Conservation (phyloP, 1,140 invertebrate species). For the Formica selysi region DNA sequence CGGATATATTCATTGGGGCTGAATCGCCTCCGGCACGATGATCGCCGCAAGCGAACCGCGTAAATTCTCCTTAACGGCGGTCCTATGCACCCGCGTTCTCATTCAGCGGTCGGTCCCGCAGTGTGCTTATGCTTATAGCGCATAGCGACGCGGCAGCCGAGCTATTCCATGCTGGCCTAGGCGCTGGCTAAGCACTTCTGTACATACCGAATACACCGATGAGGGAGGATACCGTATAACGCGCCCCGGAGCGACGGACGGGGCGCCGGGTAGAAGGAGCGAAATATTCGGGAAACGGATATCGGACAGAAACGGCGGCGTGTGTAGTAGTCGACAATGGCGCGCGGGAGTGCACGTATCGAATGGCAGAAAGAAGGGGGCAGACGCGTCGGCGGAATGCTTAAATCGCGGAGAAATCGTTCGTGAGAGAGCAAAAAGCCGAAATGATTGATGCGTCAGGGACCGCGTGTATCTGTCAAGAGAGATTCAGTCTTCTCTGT, state of each 20-base stretch:
- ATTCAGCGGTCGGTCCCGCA: constrained; percentile 56
- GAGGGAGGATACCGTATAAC: constrained; percentile 33
- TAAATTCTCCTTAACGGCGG: constrained; percentile 59
- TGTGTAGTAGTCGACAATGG: constrained; percentile 49
- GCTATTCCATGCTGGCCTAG: constrained; percentile 59
- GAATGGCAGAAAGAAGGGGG: constrained; percentile 51
- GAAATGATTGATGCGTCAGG: constrained; percentile 57
- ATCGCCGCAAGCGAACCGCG: constrained; percentile 29
- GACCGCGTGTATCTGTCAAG: constrained; percentile 49
- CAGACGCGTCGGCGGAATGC: constrained; percentile 59
- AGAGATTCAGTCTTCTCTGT: neutral
- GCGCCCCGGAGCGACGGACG: constrained; percentile 18
- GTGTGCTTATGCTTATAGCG: constrained; percentile 59
- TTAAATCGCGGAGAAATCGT: constrained; percentile 57
- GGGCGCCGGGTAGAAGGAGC: constrained; percentile 43
- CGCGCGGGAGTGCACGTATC: constrained; percentile 50
- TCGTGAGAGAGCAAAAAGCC: constrained; percentile 49
- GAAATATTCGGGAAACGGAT: constrained; percentile 54
- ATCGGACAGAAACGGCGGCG: constrained; percentile 51
- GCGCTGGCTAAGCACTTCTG: constrained; percentile 73
- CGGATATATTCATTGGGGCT: neutral
- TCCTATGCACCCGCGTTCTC: constrained; percentile 49
- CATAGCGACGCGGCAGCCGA: constrained; percentile 43
- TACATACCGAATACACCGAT: constrained; percentile 60
- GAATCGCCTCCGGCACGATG: constrained; percentile 13